phyloP scores from a whole-genome alignment of 2,888 invertebrate genomes.

The Oxystoma pomonae region DNA sequence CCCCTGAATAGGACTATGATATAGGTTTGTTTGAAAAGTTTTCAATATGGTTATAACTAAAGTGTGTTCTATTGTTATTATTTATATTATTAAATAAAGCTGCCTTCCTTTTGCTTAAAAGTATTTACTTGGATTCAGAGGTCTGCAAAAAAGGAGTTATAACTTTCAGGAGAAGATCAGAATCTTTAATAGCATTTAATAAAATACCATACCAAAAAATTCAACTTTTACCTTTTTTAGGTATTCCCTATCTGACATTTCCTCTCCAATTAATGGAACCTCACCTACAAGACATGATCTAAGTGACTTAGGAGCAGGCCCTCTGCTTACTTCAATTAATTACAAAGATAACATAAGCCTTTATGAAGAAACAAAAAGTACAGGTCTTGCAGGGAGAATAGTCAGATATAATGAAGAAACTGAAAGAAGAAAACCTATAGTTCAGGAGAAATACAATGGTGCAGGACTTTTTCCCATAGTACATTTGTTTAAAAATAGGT shows the following conservation, averaged over 20 bases:
- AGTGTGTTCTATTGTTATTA: no score
- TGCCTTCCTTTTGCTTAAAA: no score
- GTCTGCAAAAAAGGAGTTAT: no score
- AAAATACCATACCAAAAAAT: no score
- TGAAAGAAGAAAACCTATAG: conserved; percentile 34
- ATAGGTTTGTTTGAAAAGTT: no score
- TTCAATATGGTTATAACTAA: no score
- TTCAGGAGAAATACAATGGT: conserved; percentile 46
- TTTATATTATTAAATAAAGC: no score
- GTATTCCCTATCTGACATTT: conserved; percentile 34
- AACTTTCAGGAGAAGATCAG: no score
- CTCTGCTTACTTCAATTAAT: conserved; percentile 47
- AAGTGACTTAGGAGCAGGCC: conserved; percentile 35
- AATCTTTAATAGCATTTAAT: no score
- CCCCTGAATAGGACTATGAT: no score
- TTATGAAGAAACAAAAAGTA: conserved; percentile 52
- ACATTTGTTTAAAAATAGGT: conserved; percentile 48
- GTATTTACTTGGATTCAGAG: no score
- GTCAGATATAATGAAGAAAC: conserved; percentile 49
- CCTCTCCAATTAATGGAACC: conserved; percentile 26
- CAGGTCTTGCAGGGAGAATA: conserved; percentile 50
- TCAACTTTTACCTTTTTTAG: conserved; percentile 27
- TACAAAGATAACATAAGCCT: conserved; percentile 49
- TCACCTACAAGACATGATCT: conserved; percentile 23
- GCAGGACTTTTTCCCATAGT: conserved; percentile 51